Conservation (phyloP, 2,888 invertebrate species). For the Meghimatium bilineatum region DNA sequence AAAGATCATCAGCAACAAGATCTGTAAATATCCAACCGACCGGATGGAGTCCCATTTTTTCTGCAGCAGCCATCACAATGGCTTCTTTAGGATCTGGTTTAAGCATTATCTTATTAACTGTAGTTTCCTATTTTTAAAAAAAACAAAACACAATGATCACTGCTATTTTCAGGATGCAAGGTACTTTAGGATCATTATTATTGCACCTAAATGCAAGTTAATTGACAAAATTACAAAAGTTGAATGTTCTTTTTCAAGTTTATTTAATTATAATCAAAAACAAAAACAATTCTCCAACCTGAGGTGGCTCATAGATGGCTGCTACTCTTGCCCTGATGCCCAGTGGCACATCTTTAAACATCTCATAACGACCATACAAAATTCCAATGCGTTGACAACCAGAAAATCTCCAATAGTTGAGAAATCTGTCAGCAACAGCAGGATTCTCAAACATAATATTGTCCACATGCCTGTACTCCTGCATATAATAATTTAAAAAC, state of each 20-base stretch:
- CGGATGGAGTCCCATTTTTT: slow-evolving; percentile 85
- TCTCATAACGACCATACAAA: slow-evolving; percentile 94
- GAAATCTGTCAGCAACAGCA: slow-evolving; percentile 93
- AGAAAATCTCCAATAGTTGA: slow-evolving; percentile 95
- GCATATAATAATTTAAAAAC: slow-evolving; percentile 38
- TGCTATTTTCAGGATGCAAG: neutral
- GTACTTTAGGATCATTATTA: too few species aligned
- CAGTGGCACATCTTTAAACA: slow-evolving; percentile 92
- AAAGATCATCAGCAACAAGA: slow-evolving; percentile 89
- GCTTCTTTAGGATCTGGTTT: slow-evolving; percentile 83
- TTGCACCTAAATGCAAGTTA: too few species aligned
- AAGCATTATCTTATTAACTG: slow-evolving; percentile 78
- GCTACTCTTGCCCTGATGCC: slow-evolving; percentile 91
- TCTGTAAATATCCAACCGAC: slow-evolving; percentile 99
- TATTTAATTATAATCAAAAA: neutral
- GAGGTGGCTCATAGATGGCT: slow-evolving; percentile 98
- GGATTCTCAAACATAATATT: slow-evolving; percentile 98
- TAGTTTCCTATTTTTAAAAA: slow-evolving; percentile 83
- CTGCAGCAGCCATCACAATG: slow-evolving; percentile 87
- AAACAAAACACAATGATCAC: neutral
- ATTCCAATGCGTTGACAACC: slow-evolving; percentile 94
- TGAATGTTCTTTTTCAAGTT: too few species aligned
- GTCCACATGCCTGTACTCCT: slow-evolving; percentile 96
- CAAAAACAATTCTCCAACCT: slow-evolving; percentile 79
- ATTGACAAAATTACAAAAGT: too few species aligned